Base-by-base conservation (phyloP, 2,888 invertebrate species). In the Listrodromus nycthemerus region DNA sequence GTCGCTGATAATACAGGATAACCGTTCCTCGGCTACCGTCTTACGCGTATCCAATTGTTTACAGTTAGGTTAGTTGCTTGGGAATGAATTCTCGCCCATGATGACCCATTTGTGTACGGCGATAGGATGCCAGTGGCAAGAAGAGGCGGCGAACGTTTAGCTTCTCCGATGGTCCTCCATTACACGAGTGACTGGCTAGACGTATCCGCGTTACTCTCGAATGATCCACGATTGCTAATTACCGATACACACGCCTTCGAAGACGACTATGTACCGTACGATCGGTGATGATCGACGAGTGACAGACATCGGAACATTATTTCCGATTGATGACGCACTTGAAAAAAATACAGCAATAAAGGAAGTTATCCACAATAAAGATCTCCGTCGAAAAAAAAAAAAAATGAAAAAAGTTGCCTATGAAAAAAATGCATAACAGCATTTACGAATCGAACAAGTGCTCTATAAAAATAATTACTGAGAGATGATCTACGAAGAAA, bases 1-100 rank as follows among this genome's bases (percentile, higher is more conserved):
- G 45, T 73, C 73, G 45, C 58, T 24, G 24, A 27, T 61, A 73
- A 73, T 73, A 61, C 27, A 19, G 1, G 55, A 61, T 27, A 41
- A 48, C 48, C 74, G 63, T 63, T 74, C 48, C 19, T 63, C n/a
- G 48, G 4, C 48, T 61, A 27, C 61, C 33, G 61, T 61, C 30
- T n/a, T 61, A 8, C 33, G 16, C 33, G 61, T 66, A 48, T 63
- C 52, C 69, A 65, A 70, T 81, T 75, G 75, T 81, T 75, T 70
- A 81, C 80, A 70, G 75, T 81, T 81, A 81, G 52, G n/a, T 65
- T 70, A 65, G 65, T 65, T 48, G 74, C 30, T n/a, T 63, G 61
- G 74, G 30, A 74, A 74, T 50, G 45, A 74, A 74, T 61, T 50
- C 58, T 24, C 55, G 24, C 13, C 55, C 10, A 21, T 45, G 13